These are phyloP conservation scores for Polia nebulosa DNA, from an alignment of 2,888 invertebrate genomes.

Conservation along the genomic window DNA sequence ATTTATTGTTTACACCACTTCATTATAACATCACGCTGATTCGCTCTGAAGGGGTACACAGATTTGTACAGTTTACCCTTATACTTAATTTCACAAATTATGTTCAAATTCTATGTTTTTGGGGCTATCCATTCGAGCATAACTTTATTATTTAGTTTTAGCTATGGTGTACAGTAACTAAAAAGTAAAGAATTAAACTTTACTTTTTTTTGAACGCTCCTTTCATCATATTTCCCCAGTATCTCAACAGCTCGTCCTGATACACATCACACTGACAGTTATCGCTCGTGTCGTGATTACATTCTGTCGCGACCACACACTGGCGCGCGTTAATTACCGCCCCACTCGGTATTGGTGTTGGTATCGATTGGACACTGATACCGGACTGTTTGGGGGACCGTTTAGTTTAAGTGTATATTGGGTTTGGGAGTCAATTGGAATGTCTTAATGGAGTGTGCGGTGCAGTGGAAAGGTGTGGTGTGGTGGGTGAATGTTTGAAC, in stretches of 20 bases:
- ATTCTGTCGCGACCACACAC: conserved; percentile 43
- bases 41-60: too few species aligned
- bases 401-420: conserved; percentile 56
- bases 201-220: too few species aligned
- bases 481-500: not conserved
- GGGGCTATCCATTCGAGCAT: too few species aligned
- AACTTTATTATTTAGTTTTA: too few species aligned
- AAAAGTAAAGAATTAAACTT: too few species aligned
- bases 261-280: conserved; percentile 42
- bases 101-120: too few species aligned
- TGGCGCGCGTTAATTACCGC: conserved; percentile 50
- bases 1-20: too few species aligned
- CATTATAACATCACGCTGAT: too few species aligned
- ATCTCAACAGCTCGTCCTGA: conserved; percentile 4
- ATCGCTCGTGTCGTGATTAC: conserved; percentile 51
- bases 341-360: conserved; percentile 42
- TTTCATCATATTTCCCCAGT: not conserved
- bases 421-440: conserved; percentile 55
- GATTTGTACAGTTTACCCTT: too few species aligned
- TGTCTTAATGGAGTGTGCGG: conserved; percentile 46
- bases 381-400: conserved; percentile 40
- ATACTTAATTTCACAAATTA: too few species aligned
- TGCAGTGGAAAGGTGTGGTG: not conserved
- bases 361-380: conserved; percentile 56
- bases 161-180: too few species aligned